Base-by-base conservation (phyloP, 2,888 invertebrate species). In the Ectropis crepuscularia region DNA sequence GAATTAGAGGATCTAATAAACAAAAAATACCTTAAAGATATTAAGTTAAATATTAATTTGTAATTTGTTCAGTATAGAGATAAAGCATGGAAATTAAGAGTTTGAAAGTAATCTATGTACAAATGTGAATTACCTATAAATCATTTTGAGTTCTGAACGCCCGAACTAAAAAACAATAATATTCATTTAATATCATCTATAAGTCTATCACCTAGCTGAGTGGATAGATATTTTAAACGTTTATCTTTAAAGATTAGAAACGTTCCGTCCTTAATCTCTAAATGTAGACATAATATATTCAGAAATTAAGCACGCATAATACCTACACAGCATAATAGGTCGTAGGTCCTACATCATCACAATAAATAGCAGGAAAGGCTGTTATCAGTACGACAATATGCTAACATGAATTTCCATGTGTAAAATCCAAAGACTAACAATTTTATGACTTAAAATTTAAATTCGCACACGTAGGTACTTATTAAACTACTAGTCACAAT, bases 401-500 rank as follows among this genome's bases (percentile, higher is more conserved):
- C 55, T 51, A 48, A 49, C 55, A 38, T 47, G 46, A 61, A 63
- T 57, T 62, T 50, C 57, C 36, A 42, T 36, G 46, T 46, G 59
- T 59, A 45, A 62, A 61, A 64, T 57, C 53, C 28, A 50, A 41
- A 12, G 51, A 49, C 63, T 53, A 70, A 59, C 65, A 63, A 68
- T 68, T 67, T 61, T 49, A 38, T 11, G 49, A n/a, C 57, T 54
- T 62, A 68, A 60, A 67, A 62, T 57, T 46, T 57, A 51, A 36
- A 63, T 61, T 39, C 41, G 7, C 5, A 55, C 42, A 12, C 36
- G 8, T n/a, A n/a, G n/a, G n/a, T n/a, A n/a, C n/a, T n/a, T 12
- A 48, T 47, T 53, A 43, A 53, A 12, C 10, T 51, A 11, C 39
- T 38, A 11, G 43, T 49, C 41, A 28, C 16, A 28, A 28, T 28